Conservation (phyloP, 2,888 invertebrate species). For the Selenia dentaria region DNA sequence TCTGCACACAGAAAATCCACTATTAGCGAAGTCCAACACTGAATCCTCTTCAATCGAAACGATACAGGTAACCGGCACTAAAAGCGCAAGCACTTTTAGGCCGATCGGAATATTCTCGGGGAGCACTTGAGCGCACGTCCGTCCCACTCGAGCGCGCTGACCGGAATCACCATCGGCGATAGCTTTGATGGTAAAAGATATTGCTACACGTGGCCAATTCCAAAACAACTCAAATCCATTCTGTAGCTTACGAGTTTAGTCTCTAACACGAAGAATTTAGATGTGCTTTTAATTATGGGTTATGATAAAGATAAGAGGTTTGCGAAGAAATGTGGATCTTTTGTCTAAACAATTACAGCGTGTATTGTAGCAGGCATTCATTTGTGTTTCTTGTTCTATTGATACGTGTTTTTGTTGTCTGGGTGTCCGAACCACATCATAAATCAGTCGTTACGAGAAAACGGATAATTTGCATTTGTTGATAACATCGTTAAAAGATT, state of each 20-base stretch:
- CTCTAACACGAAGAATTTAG: conserved; percentile 2
- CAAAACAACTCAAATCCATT: conserved; percentile 33
- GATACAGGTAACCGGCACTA: no score
- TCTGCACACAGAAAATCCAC: no score
- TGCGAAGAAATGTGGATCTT: conserved; percentile 43
- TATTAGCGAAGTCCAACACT: no score
- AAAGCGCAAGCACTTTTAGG: no score
- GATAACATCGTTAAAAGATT: conserved; percentile 28
- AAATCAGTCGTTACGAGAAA: conserved; percentile 69
- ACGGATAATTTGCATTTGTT: conserved; percentile 42
- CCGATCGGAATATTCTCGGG: no score
- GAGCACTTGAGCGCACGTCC: no score
- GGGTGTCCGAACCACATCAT: conserved; percentile 80
- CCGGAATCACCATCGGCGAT: conserved; percentile 72
- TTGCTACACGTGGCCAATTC: conserved; percentile 37
- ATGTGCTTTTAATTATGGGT: conserved; percentile 1
- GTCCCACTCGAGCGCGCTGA: no score
- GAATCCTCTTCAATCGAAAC: no score
- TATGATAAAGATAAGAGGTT: conserved; percentile 29
- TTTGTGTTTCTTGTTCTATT: conserved; percentile 80
- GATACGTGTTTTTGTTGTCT: conserved; percentile 73
- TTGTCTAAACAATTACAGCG: conserved; percentile 82
- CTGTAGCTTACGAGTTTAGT: background rate
- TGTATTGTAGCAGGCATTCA: conserved; percentile 78
- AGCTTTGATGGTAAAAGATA: conserved; percentile 75